These are phyloP conservation scores for Gymnopithys bicolor DNA, from an alignment of 2,797 vertebrate species.

Conservation along the genomic window DNA sequence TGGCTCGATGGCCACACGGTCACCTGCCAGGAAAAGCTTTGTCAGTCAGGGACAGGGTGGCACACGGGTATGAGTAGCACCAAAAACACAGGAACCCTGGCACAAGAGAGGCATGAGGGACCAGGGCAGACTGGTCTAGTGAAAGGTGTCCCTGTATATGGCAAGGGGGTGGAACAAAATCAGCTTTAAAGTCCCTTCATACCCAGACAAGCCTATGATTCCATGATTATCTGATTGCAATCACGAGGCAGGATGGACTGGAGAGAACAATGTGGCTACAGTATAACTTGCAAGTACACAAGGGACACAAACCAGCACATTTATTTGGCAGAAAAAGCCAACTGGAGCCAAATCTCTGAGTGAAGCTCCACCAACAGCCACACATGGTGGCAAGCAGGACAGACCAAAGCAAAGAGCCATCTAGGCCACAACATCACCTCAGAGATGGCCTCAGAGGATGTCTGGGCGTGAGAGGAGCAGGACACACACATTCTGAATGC, in stretches of 20 bases:
- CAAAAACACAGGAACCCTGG: background rate
- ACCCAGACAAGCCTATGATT: background rate
- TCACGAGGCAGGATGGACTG: background rate
- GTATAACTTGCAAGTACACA: background rate
- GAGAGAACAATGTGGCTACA: background rate
- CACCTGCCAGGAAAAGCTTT: constrained; percentile 78
- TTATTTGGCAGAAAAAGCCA: background rate
- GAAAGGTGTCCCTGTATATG: background rate
- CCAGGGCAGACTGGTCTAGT: background rate
- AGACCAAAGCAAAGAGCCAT: background rate
- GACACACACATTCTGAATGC: background rate
- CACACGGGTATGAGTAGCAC: background rate
- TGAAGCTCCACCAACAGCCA: background rate
- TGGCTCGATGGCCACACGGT: constrained; percentile 93
- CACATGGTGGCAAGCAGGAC: background rate
- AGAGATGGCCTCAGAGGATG: background rate
- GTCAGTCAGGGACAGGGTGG: background rate
- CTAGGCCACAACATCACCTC: background rate
- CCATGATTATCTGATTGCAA: background rate
- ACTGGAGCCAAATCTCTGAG: background rate
- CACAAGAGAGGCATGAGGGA: background rate
- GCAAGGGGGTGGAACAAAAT: background rate
- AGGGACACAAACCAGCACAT: background rate
- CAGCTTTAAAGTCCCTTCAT: background rate
- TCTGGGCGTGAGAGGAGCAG: background rate